These are phyloP conservation scores for Magallana gigas DNA, from an alignment of 1,140 invertebrate species.

Conservation along the genomic window DNA sequence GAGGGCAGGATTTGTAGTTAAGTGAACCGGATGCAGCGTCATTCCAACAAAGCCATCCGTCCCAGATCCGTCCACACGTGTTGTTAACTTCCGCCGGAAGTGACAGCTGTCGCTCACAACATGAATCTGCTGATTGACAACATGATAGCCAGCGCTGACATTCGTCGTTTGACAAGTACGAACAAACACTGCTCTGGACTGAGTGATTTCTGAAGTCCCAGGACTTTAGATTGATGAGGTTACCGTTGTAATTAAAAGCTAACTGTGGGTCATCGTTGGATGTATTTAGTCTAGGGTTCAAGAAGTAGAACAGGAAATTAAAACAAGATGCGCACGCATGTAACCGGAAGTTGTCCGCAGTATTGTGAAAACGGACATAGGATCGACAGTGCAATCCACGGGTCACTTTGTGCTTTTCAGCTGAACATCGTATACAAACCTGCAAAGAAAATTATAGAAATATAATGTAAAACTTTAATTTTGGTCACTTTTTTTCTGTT, in stretches of 20 bases:
- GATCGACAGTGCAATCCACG: neutral
- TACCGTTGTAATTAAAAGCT: neutral
- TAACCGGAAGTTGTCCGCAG: neutral
- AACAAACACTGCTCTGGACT: slow-evolving; percentile 57
- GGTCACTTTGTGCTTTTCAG: neutral
- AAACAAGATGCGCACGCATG: slow-evolving; percentile 18
- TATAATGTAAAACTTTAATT: neutral
- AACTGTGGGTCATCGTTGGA: neutral
- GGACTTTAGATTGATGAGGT: neutral
- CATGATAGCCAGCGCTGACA: slow-evolving; percentile 68
- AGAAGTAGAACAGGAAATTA: slow-evolving; percentile 28
- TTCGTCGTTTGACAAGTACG: slow-evolving; percentile 63
- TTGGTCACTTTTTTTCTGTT: neutral
- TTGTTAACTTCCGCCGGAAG: slow-evolving; percentile 72
- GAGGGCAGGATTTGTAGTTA: slow-evolving; percentile 87
- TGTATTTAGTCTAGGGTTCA: neutral
- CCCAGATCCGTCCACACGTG: slow-evolving; percentile 87
- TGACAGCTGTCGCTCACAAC: slow-evolving; percentile 63
- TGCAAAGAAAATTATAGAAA: neutral
- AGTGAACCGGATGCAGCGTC: slow-evolving; percentile 87
- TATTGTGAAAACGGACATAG: neutral
- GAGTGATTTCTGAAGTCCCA: slow-evolving; percentile 23
- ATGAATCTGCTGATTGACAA: slow-evolving; percentile 62
- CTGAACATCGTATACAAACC: neutral
- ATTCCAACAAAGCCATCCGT: slow-evolving; percentile 93